Conservation (phyloP, 2,888 invertebrate species). For the Polydesmus complanatus region DNA sequence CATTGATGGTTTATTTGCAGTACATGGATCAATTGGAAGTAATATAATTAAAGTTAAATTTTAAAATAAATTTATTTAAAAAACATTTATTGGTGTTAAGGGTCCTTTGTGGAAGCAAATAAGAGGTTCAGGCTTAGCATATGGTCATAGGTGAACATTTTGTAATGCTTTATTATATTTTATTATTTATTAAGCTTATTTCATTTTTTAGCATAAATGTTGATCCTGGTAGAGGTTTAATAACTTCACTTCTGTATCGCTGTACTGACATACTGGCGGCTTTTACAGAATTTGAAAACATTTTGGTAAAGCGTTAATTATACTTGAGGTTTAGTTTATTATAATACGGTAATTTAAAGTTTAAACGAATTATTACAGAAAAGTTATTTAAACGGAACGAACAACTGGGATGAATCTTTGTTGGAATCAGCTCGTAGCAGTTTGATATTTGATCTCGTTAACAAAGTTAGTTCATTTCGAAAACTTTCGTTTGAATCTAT, state of each 20-base stretch:
- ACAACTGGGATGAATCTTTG: constrained; percentile 54
- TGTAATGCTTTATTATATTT: neutral
- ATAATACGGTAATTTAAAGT: neutral
- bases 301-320: neutral
- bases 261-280: constrained; percentile 32
- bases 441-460: constrained; percentile 71
- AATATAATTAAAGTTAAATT: too few species aligned
- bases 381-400: constrained; percentile 43
- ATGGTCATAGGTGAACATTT: constrained; percentile 45
- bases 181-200: neutral
- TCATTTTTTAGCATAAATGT: constrained; percentile 39
- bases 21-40: constrained; percentile 77
- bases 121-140: constrained; percentile 71
- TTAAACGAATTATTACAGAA: constrained; percentile 37
- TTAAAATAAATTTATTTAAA: neutral
- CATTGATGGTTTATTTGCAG: constrained; percentile 62
- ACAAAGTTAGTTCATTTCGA: constrained; percentile 61
- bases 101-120: constrained; percentile 81
- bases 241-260: constrained; percentile 56
- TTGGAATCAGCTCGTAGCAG: constrained; percentile 74
- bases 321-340: neutral
- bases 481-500: constrained; percentile 57
- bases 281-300: neutral
- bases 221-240: constrained; percentile 50
- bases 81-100: constrained; percentile 31